Conservation (phyloP, 2,888 invertebrate genomes). For the Neoascia interrupta region DNA sequence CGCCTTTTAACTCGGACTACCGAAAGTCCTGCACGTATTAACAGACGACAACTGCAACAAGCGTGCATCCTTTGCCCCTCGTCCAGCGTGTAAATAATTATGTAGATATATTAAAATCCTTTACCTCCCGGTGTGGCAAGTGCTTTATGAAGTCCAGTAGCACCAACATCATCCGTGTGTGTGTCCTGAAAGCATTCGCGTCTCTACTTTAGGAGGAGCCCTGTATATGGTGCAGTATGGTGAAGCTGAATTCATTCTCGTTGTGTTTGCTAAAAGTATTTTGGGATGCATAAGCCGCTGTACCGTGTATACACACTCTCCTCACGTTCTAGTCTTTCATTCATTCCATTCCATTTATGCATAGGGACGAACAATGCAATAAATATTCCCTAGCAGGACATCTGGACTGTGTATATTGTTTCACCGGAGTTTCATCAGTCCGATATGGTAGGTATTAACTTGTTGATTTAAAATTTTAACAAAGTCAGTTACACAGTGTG, state of each 20-base stretch:
- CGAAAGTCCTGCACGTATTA: neutral
- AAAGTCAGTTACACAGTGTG: constrained; percentile 27
- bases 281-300: constrained; percentile 54
- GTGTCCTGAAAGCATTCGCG: constrained; percentile 22
- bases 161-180: constrained; percentile 26
- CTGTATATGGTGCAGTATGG: constrained; percentile 34
- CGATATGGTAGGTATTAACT: constrained; percentile 63
- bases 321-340: constrained; percentile 61
- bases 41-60: constrained; percentile 62
- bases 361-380: constrained; percentile 46
- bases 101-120: constrained; percentile 70
- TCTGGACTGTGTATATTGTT: constrained; percentile 37
- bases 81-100: constrained; percentile 68
- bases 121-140: constrained; percentile 43
- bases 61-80: constrained; percentile 59
- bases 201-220: constrained; percentile 53
- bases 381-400: constrained; percentile 67
- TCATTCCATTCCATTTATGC: constrained; percentile 27
- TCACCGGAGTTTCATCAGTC: constrained; percentile 50
- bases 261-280: constrained; percentile 69
- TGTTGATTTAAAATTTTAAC: constrained; percentile 69
- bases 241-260: no score
- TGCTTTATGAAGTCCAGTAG: constrained; percentile 68
- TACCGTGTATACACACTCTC: constrained; percentile 36
- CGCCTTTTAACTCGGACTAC: constrained; percentile 36